Conservation (phyloP, 2,113 vertebrate species). For the Cinclus cinclus region DNA sequence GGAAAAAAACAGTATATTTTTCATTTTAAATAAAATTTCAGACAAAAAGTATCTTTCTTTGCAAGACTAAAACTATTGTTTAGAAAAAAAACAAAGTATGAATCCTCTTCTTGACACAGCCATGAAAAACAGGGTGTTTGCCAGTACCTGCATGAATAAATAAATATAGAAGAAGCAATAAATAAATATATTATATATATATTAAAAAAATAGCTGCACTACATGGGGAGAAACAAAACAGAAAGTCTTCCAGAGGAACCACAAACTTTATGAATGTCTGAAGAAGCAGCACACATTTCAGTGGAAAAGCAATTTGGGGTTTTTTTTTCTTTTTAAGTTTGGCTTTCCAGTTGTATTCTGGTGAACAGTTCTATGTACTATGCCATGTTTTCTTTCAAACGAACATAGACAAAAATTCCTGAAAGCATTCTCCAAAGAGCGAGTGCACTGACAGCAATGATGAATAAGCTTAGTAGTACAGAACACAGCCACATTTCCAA, state of each 20-base stretch:
- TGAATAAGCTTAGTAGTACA: conserved; percentile 14
- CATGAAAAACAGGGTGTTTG: not conserved
- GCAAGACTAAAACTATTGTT: not conserved
- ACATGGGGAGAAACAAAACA: not conserved
- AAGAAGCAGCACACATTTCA: not conserved
- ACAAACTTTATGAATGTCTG: not conserved
- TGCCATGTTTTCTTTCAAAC: not conserved
- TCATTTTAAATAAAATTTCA: not conserved
- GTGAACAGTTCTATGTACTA: not conserved
- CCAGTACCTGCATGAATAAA: not conserved
- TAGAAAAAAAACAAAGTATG: not conserved
- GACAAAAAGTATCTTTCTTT: not conserved
- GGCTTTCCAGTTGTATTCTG: not conserved
- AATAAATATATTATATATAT: not conserved
- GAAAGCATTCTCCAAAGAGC: conserved; percentile 23
- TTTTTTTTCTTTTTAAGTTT: not conserved
- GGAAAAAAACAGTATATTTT: not conserved
- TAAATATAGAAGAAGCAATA: not conserved
- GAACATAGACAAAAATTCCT: not conserved
- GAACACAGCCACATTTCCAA: conserved; percentile 46
- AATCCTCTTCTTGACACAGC: not conserved
- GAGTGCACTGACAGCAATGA: conserved; percentile 7
- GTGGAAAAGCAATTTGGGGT: not conserved
- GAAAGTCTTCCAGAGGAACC: not conserved
- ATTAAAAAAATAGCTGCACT: not conserved